Conservation (phyloP, 2,888 invertebrate species). For the Phengaris alcon region DNA sequence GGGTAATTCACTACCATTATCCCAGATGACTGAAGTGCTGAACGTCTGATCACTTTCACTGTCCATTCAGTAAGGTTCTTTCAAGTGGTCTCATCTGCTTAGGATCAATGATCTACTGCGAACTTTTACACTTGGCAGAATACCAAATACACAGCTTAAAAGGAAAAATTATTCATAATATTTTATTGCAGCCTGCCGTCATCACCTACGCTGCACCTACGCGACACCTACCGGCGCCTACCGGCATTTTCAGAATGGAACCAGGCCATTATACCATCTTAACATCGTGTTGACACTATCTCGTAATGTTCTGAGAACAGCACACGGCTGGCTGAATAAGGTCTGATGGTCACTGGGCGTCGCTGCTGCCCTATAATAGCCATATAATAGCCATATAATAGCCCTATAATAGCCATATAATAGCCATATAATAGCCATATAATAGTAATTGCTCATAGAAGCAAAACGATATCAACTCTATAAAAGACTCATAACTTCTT, state of each 20-base stretch:
- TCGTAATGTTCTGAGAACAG: background rate
- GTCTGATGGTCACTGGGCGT: background rate
- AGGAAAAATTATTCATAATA: slow-evolving; percentile 13
- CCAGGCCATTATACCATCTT: slow-evolving; percentile 14
- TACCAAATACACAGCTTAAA: background rate
- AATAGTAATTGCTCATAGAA: no score
- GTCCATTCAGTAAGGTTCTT: background rate
- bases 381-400: no score
- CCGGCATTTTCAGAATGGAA: slow-evolving; percentile 18
- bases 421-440: no score
- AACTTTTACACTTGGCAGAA: background rate
- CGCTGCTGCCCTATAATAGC: background rate
- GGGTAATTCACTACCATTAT: slow-evolving; percentile 7
- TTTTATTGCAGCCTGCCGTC: background rate
- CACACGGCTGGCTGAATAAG: background rate
- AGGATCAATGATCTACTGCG: background rate
- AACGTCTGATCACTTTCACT: background rate
- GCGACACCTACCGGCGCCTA: no score
- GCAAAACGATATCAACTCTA: no score
- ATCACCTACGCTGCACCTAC: background rate
- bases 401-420: no score
- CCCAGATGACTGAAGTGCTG: background rate
- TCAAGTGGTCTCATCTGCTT: background rate
- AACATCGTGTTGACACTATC: background rate
- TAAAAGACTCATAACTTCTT: no score